Evolutionary conservation across 2,113 vertebrate species (phyloP).

Genomic region (Halichoerus grypus): DNA sequence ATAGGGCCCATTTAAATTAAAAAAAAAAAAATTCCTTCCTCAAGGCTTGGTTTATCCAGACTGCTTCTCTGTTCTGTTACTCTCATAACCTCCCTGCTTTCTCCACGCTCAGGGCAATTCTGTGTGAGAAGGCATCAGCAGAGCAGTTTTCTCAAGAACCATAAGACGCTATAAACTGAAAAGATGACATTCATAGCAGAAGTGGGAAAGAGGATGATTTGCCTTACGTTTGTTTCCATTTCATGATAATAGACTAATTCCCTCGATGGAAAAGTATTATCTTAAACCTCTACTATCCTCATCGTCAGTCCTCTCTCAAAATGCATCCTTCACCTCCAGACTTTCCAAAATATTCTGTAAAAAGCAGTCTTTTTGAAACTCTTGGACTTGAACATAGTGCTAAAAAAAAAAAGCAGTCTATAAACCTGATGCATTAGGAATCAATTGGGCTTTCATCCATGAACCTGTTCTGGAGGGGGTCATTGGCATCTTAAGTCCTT

Average conservation of each 20-base stretch:
- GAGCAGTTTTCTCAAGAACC: not conserved
- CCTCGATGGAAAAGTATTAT: not conserved
- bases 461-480: not conserved
- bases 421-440: not conserved
- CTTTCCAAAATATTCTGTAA: constrained; percentile 2
- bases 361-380: not conserved
- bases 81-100: not conserved
- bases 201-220: not conserved
- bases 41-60: not conserved
- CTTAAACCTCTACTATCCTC: not conserved
- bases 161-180: not conserved
- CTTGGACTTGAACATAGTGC: not conserved
- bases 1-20: not conserved
- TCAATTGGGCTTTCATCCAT: not conserved
- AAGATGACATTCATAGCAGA: not conserved
- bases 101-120: not conserved
- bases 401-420: not conserved
- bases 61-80: not conserved
- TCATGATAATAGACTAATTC: constrained; percentile 15
- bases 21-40: not conserved
- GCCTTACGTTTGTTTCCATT: constrained; percentile 23
- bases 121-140: not conserved
- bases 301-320: not conserved
- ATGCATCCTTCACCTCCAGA: not conserved
- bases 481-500: constrained; percentile 47